Base-by-base conservation (phyloP, 2,113 vertebrate species). In the Mesocricetus auratus region DNA sequence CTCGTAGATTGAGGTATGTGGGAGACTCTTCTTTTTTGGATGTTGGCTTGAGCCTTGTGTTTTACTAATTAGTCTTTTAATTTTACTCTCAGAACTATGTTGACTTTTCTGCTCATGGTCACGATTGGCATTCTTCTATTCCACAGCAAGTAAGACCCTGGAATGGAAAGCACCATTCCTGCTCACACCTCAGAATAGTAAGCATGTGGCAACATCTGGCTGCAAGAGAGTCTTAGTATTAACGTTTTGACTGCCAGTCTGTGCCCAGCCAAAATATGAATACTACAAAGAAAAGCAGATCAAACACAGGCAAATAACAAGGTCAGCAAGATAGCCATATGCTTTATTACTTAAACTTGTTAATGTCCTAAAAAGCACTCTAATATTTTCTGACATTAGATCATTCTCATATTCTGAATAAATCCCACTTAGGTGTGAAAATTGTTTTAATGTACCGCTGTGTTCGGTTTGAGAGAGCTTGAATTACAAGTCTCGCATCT, bases 351-450 rank as follows among this genome's bases (percentile, higher is more conserved):
- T 86, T 93, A 66, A 77, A 77, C 78, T 89, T 74, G 7, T 91
- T 77, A 56, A 62, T 79, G 24, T 78, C 31, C 71, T 81, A 53
- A 89, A 93, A 91, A n/a, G 1, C 6, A 66, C 66, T 68, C 39
- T 53, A 17, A 1, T 74, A 50, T 42, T 93, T 83, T 95, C 50
- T 58, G 66, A 73, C 45, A 58, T 58, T 95, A 42, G 91, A 47
- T 89, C 68, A 91, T 77, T 56, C 53, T 95, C 66, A 66, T 16
- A 39, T 89, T 91, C 42, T 74, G 33, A 64, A 79, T 79, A 95
- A 96, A 73, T 86, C 42, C 56, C 68, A 79, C 24, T 42, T 53
- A 42, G 8, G 33, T 56, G 24, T 68, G 68, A 87, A 91, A n/a
- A 73, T 36, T 78, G 42, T 62, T 88, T 91, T 53, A 58, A 66